These are phyloP conservation scores for Sphyrna mokarran DNA, from an alignment of 2,113 vertebrate species.

Conservation along the genomic window DNA sequence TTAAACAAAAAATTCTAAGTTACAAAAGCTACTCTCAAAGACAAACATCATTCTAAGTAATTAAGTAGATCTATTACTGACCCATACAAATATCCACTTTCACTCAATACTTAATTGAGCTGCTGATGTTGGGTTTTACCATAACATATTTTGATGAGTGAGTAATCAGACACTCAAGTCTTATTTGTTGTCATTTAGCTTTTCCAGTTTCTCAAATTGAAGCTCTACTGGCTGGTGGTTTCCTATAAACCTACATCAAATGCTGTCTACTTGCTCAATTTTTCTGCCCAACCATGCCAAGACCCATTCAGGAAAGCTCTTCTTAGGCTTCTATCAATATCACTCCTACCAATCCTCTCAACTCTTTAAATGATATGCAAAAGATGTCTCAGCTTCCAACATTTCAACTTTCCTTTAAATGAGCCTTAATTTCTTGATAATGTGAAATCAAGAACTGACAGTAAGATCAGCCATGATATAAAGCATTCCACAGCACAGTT, in stretches of 20 bases:
- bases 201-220: neutral
- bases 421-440: neutral
- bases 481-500: neutral
- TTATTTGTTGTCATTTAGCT: neutral
- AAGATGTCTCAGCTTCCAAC: neutral
- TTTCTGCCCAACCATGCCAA: neutral
- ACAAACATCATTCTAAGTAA: neutral
- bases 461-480: neutral
- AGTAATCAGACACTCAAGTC: neutral
- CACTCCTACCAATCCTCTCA: neutral
- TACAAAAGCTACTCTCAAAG: neutral
- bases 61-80: neutral
- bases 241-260: neutral
- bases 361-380: neutral
- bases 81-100: neutral
- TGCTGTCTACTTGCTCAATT: neutral
- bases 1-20: neutral
- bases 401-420: neutral
- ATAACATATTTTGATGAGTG: neutral
- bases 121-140: neutral
- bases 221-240: neutral
- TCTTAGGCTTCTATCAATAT: neutral
- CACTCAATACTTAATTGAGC: neutral
- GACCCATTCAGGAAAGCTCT: neutral
- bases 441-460: neutral